phyloP scores from a whole-genome alignment of 2,888 invertebrate genomes.

The Tridacna gigas region DNA sequence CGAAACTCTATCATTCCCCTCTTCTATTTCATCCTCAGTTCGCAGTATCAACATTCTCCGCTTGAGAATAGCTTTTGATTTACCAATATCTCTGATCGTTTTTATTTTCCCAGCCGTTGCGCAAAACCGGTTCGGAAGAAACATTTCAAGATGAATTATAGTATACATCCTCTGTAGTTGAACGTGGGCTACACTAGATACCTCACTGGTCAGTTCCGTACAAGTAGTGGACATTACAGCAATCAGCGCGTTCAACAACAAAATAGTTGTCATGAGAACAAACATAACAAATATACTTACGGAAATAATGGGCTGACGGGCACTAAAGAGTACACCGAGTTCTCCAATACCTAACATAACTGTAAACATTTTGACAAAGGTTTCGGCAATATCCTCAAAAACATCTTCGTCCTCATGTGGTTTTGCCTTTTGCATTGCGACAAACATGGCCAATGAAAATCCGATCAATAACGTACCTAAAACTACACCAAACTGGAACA shows the following conservation, averaged over 20 bases:
- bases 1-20: not conserved
- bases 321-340: constrained; percentile 4
- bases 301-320: constrained; percentile 14
- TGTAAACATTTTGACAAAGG: constrained; percentile 34
- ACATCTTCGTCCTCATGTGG: constrained; percentile 3
- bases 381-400: constrained; percentile 18
- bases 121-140: not conserved
- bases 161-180: constrained; percentile 27
- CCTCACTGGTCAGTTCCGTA: not conserved
- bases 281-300: constrained; percentile 26
- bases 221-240: constrained; percentile 15
- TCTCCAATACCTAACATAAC: constrained; percentile 38
- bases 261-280: constrained; percentile 33
- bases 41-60: not conserved
- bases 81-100: not conserved
- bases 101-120: not conserved
- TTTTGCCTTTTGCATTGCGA: constrained; percentile 35
- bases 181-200: not conserved
- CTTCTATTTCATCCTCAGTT: not conserved
- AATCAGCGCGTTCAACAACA: constrained; percentile 31
- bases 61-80: not conserved
- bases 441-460: constrained; percentile 35
- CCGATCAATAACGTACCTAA: constrained; percentile 23
- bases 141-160: constrained; percentile 26
- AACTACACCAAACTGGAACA: constrained; percentile 30